A percentile compares a stretch with the other conserved stretches of the same genome.
Conservation (phyloP, 2,797 vertebrate genomes). For the Poliocrania exsul region DNA sequence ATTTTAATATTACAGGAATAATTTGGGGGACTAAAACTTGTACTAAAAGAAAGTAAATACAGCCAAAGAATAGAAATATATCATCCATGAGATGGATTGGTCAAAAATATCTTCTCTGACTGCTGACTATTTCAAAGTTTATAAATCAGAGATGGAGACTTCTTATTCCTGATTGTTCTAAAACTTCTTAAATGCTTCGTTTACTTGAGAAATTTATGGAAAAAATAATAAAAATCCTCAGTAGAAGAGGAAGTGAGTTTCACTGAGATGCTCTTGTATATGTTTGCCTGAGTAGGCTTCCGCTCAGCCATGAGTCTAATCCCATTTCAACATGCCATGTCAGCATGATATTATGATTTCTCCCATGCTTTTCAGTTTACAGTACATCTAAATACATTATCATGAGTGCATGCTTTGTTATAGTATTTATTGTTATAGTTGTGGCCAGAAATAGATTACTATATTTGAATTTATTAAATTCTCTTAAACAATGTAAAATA, state of each 20-base stretch:
- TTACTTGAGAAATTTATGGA: not conserved
- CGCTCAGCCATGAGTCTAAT: fast-evolving
- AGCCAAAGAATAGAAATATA: not conserved
- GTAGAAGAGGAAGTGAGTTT: not conserved
- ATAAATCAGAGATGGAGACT: not conserved
- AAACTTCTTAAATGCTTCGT: not conserved
- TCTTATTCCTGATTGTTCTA: not conserved
- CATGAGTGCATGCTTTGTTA: not conserved
- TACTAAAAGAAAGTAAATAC: not conserved
- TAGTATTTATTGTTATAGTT: not conserved
- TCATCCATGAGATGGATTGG: not conserved
- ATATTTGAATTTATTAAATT: not conserved
- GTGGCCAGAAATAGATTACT: not conserved
- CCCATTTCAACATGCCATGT: not conserved
- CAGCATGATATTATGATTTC: not conserved
- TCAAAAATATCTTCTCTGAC: not conserved
- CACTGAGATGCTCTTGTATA: not conserved
- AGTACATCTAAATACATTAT: not conserved
- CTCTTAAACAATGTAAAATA: not conserved
- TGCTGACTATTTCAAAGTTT: not conserved
- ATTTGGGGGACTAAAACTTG: not conserved
- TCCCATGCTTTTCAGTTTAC: not conserved
- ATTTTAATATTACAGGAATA: not conserved
- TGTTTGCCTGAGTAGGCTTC: not conserved
- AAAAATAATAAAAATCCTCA: not conserved